Base-by-base conservation (phyloP, 2,888 invertebrate genomes). In the Parthenolecanium corni region DNA sequence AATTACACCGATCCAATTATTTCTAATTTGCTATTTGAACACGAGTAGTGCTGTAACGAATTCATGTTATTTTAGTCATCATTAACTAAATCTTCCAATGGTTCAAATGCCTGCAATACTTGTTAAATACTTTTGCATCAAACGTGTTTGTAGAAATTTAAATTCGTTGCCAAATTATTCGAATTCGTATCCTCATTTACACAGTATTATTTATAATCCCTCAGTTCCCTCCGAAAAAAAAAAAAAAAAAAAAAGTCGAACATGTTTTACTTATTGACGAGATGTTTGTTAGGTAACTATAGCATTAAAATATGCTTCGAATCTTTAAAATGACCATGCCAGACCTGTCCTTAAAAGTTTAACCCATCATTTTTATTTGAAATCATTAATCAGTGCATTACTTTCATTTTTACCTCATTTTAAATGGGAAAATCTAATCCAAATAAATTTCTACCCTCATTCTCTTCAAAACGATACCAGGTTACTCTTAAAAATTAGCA, bases 201-300 rank as follows among this genome's bases (percentile, higher is more conserved):
- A 56, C 38, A 42, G 23, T 23, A 40, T 56, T 40, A 56, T 56
- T 56, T 56, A 56, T 56, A 56, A 44, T n/a, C n/a, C n/a, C n/a
- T n/a, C n/a, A n/a, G n/a, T n/a, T n/a, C n/a, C n/a, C n/a, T n/a
- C n/a, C n/a, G n/a, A 56, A 24, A 20, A 24, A 12, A n/a, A 9
- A 12, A 21, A 20, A 18, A 52, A 52, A 31, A 31, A 31, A 16
- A 31, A 31, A 18, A n/a, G 3, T 44, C 44, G 44, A 16, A 18
- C 4, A n/a, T n/a, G n/a, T n/a, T n/a, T n/a, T n/a, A n/a, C n/a
- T n/a, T n/a, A 3, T 36, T 52, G 16, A 24, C 21, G 16, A 11
- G 51, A 16, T 23, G 12, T 49, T 6, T 14, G 6, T n/a, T n/a
- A n/a, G n/a, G n/a, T n/a, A n/a, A n/a, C n/a, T n/a, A n/a, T n/a